Evolutionary conservation across 1,140 invertebrate genomes (phyloP), one percentile per base, ranked within the genome.

Genomic region (Linepithema humile): DNA sequence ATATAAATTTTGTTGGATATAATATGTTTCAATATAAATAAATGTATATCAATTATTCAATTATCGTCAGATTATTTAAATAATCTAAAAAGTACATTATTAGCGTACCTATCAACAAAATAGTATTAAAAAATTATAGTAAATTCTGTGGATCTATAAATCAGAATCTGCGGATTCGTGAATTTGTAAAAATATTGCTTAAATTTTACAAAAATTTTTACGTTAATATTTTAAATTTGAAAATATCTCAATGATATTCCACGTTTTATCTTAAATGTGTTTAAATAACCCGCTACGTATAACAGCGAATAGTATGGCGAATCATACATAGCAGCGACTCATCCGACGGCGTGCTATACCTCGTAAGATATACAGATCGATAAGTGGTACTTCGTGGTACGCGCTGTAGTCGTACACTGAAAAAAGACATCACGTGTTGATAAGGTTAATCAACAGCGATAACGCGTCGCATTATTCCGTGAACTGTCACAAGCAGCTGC

Each of bases 381-480:
- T 82, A 82, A 82, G 55, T 59, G 29, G 38, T 35, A 59, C 40
- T 23, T 45, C 20, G 53, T 60, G 32, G 43, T 38, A 9, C 40
- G 43, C 55, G n/a, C 10, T 9, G 38, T 12, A n/a, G 26, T 12
- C 5, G 6, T 40, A 73, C 15, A 10, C 15, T 43, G 15, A 15
- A 20, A 12, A 82, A 62, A 45, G 69, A 38, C 70, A 83, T 74
- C 70, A 85, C 35, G 64, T 84, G 74, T 62, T 78, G 72, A 85
- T 86, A 85, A 84, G 57, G 35, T 84, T 77, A 86, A 85, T 62
- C 78, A 35, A 32, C 50, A 12, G 45, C 50, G 84, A 89, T 86
- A 88, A 85, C 45, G 59, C 9, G 17, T 26, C 50, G 12, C 10
- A 7, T 35, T 29, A 50, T 62, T 75, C 62, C 50, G 29, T 17